These are phyloP conservation scores for Alcedo atthis DNA, from an alignment of 2,797 vertebrate species.

Conservation along the genomic window DNA sequence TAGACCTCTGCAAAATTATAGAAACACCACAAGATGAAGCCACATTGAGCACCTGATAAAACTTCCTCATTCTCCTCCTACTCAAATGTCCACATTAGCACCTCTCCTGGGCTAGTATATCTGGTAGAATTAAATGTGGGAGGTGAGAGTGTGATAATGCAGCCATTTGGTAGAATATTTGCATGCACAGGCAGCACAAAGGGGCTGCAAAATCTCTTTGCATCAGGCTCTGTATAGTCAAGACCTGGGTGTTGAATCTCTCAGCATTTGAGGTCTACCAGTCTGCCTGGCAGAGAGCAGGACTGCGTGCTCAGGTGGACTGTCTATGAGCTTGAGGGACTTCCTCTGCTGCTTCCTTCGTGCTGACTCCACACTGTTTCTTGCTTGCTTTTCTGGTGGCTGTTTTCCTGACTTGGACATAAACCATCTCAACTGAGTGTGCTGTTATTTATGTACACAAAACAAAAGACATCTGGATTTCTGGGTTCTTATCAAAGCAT, in stretches of 20 bases:
- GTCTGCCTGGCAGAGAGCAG: background rate
- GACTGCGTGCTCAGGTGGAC: background rate
- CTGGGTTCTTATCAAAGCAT: conserved; percentile 13
- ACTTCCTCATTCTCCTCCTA: background rate
- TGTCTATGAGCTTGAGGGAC: background rate
- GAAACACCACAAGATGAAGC: background rate
- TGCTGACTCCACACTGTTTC: background rate
- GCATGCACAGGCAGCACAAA: background rate
- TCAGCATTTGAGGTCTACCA: background rate
- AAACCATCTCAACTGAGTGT: background rate
- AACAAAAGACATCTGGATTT: background rate
- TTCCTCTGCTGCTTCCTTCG: background rate
- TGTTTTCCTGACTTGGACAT: background rate
- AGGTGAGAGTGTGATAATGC: background rate
- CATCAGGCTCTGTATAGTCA: background rate
- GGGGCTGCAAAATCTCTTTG: background rate
- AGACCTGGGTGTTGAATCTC: background rate
- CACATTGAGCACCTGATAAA: background rate
- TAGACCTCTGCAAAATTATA: background rate
- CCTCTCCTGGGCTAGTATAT: background rate
- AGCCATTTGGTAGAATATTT: background rate
- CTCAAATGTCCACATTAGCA: background rate
- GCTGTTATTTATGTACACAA: background rate
- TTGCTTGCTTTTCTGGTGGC: background rate
- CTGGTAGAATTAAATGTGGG: background rate